A percentile compares a stretch with the other conserved stretches of the same genome.
Conservation (phyloP, 2,113 vertebrate genomes). For the Chrysemys picta region DNA sequence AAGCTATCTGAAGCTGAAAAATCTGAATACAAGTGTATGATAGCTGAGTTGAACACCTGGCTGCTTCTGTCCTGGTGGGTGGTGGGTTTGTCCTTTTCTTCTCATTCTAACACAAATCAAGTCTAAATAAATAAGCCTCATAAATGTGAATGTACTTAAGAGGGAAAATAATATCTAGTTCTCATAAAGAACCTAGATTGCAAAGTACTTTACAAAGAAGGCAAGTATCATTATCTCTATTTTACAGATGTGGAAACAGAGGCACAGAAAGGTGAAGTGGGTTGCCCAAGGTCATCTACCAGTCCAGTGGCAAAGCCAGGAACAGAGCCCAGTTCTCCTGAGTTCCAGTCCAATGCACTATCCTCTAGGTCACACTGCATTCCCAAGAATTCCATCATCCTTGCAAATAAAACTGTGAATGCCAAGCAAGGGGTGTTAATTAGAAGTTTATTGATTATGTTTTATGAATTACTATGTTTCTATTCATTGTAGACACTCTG, state of each 20-base stretch:
- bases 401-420: background rate
- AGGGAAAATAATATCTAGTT: background rate
- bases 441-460: background rate
- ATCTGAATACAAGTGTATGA: fast-evolving
- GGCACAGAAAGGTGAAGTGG: background rate
- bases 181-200: fast-evolving
- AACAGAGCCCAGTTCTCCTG: background rate
- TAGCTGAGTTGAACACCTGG: fast-evolving
- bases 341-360: background rate
- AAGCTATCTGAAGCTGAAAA: background rate
- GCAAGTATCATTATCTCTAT: background rate
- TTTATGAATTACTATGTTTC: background rate
- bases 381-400: background rate
- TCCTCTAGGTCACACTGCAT: background rate
- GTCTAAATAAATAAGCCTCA: background rate
- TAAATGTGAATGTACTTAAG: fast-evolving
- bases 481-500: background rate
- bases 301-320: background rate
- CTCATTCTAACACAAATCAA: background rate
- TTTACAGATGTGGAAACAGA: background rate
- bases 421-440: background rate
- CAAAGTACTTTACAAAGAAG: background rate
- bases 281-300: background rate
- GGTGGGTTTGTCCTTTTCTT: background rate
- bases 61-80: background rate